Evolutionary conservation across 2,797 vertebrate species (phyloP), one percentile per base, ranked within the genome.

Genomic region (Salmo trutta): DNA sequence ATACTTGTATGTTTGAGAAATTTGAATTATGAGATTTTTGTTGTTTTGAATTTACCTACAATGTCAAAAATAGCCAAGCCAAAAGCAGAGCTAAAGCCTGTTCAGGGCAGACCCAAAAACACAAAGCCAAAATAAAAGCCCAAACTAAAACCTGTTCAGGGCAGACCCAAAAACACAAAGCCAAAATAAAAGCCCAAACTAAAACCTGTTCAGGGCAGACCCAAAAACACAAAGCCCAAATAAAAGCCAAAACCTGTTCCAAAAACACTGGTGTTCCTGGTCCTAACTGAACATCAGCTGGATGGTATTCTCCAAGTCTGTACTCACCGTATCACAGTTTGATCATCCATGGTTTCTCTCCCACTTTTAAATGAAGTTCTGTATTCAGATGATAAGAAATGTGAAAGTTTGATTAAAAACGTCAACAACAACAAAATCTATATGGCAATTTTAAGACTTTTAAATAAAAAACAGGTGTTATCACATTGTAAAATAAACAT

Each of bases 271-370:
- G 27, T 36, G 29, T 21, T 19, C 2, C 17, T 12, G 31, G 31
- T 67, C 65, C 65, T 75, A 94, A 94, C 94, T 92, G 90, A 95
- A 95, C 89, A 94, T 90, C 1, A 94, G 91, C 52, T 95, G 94
- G 4, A 91, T 88, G 0, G 92, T 91, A 75, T 87, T 85, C 83
- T 91, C 91, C 53, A 87, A 92, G 17, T 92, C 84, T 1, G 79
- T 59, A 14, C 83, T 74, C 2, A 21, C 59, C 5, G 81, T 52
- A 29, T 90, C 89, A 0, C 87, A 83, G 0, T 90, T 74, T n/a
- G 89, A 71, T 7, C 85, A 84, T 14, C 87, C 79, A 33, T 93
- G 89, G 67, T 86, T 85, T 19, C 68, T 71, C 64, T 78, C 71
- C 71, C 76, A 78, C 76, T 78, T 79, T 52, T 68, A 77, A 16